Conservation (phyloP, 2,888 invertebrate species). For the Amphipyra tragopoginis region DNA sequence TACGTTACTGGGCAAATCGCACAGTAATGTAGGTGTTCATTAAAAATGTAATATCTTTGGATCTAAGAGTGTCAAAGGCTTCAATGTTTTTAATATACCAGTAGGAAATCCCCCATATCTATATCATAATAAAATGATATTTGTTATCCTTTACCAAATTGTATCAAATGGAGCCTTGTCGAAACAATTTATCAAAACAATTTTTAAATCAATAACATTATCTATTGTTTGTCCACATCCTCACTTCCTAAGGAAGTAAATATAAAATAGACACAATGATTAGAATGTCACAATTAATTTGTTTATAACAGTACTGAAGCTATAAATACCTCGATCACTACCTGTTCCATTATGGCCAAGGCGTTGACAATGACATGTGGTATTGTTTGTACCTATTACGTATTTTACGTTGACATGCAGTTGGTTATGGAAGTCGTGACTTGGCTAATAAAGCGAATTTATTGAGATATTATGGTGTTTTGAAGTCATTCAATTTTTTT, state of each 20-base stretch:
- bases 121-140: too few species aligned
- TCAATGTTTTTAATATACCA: too few species aligned
- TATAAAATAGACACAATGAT: conserved; percentile 32
- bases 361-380: conserved; percentile 26
- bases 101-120: too few species aligned
- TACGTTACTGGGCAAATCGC: too few species aligned
- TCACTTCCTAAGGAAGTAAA: conserved; percentile 55
- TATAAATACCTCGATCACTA: conserved; percentile 27
- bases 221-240: conserved; percentile 23
- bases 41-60: too few species aligned
- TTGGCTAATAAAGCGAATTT: neutral
- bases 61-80: too few species aligned
- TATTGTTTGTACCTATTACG: conserved; percentile 22
- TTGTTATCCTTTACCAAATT: too few species aligned
- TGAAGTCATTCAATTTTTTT: too few species aligned
- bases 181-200: too few species aligned
- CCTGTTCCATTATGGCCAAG: conserved; percentile 11
- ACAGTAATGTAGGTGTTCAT: too few species aligned
- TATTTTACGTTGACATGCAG: neutral
- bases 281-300: conserved; percentile 42
- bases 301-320: conserved; percentile 32
- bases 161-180: too few species aligned
- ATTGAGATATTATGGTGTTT: neutral
- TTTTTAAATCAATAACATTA: too few species aligned
- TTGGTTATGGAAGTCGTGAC: conserved; percentile 16